These are phyloP conservation scores for Buphagus erythrorhynchus DNA, from an alignment of 2,797 vertebrate genomes.

Conservation along the genomic window DNA sequence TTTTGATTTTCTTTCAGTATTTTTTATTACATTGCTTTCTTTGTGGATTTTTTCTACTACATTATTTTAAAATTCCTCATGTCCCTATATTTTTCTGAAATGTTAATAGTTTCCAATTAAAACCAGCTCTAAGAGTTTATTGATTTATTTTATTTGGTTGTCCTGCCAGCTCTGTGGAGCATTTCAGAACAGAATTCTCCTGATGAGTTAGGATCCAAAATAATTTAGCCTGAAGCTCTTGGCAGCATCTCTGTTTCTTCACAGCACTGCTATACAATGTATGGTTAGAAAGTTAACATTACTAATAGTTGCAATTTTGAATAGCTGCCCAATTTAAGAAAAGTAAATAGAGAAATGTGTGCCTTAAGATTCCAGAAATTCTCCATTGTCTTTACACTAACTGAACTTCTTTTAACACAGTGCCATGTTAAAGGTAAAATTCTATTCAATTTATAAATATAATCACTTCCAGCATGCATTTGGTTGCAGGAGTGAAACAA, in stretches of 20 bases:
- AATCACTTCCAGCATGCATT: neutral
- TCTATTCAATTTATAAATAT: neutral
- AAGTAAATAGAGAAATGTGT: neutral
- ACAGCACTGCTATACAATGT: neutral
- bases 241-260: conserved; percentile 32
- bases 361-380: neutral
- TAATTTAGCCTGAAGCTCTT: conserved; percentile 48
- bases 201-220: conserved; percentile 43
- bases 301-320: neutral
- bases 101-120: conserved; percentile 50
- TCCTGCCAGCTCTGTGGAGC: conserved; percentile 32
- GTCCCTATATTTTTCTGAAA: neutral
- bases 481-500: neutral
- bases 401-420: neutral
- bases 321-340: neutral
- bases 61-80: neutral
- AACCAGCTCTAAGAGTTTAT: conserved; percentile 22
- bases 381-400: neutral
- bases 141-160: conserved; percentile 48
- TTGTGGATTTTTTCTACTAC: neutral
- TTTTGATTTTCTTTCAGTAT: conserved; percentile 26
- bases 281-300: neutral
- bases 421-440: neutral
- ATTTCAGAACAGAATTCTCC: conserved; percentile 53
- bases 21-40: neutral